Base-by-base conservation (phyloP, 2,113 vertebrate species). In the Datnioides undecimradiatus region DNA sequence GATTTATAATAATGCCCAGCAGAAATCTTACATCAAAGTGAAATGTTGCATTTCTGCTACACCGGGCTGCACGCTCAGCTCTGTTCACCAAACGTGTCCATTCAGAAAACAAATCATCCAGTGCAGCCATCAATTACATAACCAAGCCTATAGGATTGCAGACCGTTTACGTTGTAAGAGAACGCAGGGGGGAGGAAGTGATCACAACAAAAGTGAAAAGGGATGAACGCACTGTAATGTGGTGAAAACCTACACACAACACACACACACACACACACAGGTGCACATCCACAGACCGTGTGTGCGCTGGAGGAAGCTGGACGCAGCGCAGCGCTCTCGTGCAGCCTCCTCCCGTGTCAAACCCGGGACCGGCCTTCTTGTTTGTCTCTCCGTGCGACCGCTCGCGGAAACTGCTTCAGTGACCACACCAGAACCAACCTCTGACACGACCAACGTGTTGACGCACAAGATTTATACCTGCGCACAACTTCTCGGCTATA, bases 21-120 rank as follows among this genome's bases (percentile, higher is more conserved):
- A 68, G 36, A 73, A 69, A 76, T 60, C 65, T 76, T 11, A 76
- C 77, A 80, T 59, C 57, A 80, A 58, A 76, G 72, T 54, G 49
- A 73, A 62, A 70, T 31, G 29, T 33, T 62, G 52, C 52, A 54
- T 67, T 49, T 65, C 57, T 86, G 79, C 78, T 27, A 25, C 75
- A 68, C 58, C n/a, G n/a, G 34, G 59, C 86, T 76, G 71, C n/a
- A 68, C 25, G 55, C 73, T 41, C 62, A 57, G 77, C 68, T 64
- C 67, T 71, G 54, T 34, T 81, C 65, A 45, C 48, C 57, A 69
- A 80, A 82, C 65, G 82, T 60, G 82, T 86, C 86, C 87, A 88
- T 87, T 86, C 83, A 90, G 78, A 88, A 90, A 90, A 90, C 71
- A 82, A 84, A 77, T 40, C 67, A 87, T 80, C 86, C 77, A 65